Evolutionary conservation across 2,113 vertebrate species (phyloP).

Genomic region (Asarcornis scutulata): DNA sequence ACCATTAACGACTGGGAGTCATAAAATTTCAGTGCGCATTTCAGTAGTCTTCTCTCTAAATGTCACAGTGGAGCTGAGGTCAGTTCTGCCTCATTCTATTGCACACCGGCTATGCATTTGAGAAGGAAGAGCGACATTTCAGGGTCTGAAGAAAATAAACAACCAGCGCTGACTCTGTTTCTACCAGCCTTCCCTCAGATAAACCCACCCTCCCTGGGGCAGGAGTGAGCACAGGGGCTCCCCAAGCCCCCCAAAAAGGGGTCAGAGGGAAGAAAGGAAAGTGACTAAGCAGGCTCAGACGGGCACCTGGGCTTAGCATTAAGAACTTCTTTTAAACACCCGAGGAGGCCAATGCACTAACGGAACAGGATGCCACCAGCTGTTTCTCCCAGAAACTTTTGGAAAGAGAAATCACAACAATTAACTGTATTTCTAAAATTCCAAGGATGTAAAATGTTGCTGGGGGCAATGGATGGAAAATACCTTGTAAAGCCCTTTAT

Average conservation of each 20-base stretch:
- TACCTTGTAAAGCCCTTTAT: not conserved
- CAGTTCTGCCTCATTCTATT: not conserved
- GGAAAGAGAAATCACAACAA: not conserved
- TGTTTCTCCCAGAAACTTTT: not conserved
- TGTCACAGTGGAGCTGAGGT: not conserved
- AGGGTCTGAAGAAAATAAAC: not conserved
- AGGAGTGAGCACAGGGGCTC: not conserved
- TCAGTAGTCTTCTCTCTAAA: not conserved
- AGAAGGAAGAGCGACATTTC: not conserved
- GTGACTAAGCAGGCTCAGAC: not conserved
- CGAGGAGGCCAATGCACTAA: not conserved
- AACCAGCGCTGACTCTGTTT: not conserved
- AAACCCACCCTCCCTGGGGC: not conserved
- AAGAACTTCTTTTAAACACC: not conserved
- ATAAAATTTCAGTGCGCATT: constrained; percentile 32
- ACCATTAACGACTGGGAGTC: not conserved
- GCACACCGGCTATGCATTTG: not conserved
- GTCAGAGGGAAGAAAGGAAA: not conserved
- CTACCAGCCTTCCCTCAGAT: not conserved
- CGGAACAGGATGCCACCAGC: not conserved
- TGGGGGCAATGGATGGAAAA: not conserved
- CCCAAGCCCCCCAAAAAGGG: not conserved
- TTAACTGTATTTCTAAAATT: not conserved
- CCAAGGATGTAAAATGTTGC: not conserved
- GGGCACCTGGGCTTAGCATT: not conserved